Conservation (phyloP, 2,797 vertebrate species). For the Varecia variegata region DNA sequence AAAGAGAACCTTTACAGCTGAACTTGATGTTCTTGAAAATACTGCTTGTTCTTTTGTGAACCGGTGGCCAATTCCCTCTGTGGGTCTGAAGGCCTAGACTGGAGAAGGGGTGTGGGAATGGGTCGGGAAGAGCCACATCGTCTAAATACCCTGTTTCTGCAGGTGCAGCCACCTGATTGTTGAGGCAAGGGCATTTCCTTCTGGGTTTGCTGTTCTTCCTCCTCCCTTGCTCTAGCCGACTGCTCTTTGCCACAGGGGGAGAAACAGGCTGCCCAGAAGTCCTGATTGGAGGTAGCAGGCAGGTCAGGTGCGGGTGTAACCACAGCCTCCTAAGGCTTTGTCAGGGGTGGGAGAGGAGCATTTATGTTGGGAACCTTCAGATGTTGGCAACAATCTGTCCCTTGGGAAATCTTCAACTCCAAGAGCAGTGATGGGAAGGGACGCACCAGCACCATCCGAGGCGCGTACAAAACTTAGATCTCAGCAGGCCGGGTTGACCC, state of each 20-base stretch:
- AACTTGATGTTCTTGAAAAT: background rate
- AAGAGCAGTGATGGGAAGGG: background rate
- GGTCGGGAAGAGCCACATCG: background rate
- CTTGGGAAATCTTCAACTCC: background rate
- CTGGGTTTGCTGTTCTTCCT: background rate
- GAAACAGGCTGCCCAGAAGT: background rate
- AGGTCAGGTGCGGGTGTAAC: too few species aligned
- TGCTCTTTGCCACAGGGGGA: background rate
- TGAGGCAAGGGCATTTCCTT: background rate
- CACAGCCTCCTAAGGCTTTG: background rate
- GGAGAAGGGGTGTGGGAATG: background rate
- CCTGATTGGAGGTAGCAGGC: too few species aligned
- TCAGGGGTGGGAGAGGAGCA: background rate
- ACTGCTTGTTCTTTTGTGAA: background rate
- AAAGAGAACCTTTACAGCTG: background rate
- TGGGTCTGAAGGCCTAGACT: background rate
- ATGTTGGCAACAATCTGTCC: fast-evolving
- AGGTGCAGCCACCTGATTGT: background rate
- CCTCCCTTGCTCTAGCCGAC: too few species aligned
- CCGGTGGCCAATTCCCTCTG: background rate
- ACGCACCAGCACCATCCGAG: background rate
- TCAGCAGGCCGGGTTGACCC: fast-evolving
- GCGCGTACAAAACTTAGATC: background rate
- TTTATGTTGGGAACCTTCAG: background rate
- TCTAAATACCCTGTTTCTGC: background rate